These are phyloP conservation scores for Euproctis similis DNA, from an alignment of 2,888 invertebrate genomes.

Conservation along the genomic window DNA sequence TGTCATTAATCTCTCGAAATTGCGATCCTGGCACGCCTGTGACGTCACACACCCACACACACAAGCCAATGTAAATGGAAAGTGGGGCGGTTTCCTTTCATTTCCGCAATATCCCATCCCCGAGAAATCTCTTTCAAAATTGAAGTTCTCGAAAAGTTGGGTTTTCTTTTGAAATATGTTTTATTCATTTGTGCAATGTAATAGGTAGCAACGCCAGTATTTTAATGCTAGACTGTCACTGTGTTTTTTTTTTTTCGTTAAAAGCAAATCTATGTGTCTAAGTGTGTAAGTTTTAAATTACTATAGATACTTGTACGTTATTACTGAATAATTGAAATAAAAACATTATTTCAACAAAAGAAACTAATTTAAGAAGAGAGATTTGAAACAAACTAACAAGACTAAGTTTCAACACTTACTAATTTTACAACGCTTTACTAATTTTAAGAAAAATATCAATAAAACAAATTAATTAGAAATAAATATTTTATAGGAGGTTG, in stretches of 20 bases:
- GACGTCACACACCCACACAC: conserved; percentile 16
- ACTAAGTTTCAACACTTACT: too few species aligned
- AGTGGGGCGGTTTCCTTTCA: conserved; percentile 12
- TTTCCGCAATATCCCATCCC: conserved; percentile 14
- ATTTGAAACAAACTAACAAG: too few species aligned
- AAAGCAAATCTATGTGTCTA: neutral
- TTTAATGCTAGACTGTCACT: neutral
- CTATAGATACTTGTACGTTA: too few species aligned
- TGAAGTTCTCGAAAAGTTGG: conserved; percentile 6
- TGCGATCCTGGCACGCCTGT: conserved; percentile 16
- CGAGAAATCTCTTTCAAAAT: conserved; percentile 4
- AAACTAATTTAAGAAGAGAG: too few species aligned
- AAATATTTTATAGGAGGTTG: too few species aligned
- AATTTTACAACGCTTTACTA: too few species aligned
- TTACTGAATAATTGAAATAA: too few species aligned
- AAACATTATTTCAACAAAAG: too few species aligned
- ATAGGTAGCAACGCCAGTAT: too few species aligned
- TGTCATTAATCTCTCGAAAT: conserved; percentile 25
- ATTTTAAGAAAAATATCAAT: too few species aligned
- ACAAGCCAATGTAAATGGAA: conserved; percentile 13
- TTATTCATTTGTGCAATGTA: conserved; percentile 1
- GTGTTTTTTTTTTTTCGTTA: conserved; percentile 1
- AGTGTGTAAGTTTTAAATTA: too few species aligned
- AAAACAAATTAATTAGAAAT: too few species aligned
- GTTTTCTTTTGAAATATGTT: neutral